Conservation (phyloP, 2,113 vertebrate genomes). For the Casuarius casuarius region DNA sequence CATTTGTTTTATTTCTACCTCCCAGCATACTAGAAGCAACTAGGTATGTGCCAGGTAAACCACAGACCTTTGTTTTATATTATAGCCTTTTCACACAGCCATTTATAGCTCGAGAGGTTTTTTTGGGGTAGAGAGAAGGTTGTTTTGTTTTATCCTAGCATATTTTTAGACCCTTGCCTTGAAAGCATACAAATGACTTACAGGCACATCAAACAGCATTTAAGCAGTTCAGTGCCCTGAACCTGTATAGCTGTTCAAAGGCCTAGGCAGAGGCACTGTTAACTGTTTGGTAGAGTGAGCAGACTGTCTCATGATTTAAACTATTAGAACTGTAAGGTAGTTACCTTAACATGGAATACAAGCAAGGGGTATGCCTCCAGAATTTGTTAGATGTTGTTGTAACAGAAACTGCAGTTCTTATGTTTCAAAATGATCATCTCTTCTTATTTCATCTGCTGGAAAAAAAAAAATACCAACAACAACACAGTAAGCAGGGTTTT, state of each 20-base stretch:
- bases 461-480: accelerated
- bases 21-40: neutral
- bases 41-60: neutral
- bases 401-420: neutral
- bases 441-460: neutral
- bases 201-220: neutral
- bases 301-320: neutral
- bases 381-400: neutral
- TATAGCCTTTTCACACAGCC: neutral
- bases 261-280: neutral
- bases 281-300: neutral
- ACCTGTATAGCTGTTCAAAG: neutral
- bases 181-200: neutral
- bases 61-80: neutral
- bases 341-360: neutral
- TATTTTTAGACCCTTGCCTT: neutral
- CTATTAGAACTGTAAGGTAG: neutral
- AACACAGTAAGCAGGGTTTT: neutral
- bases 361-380: neutral
- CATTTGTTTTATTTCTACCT: neutral
- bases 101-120: neutral
- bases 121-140: neutral
- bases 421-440: neutral
- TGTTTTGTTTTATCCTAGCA: neutral
- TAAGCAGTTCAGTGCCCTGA: neutral